Evolutionary conservation across 2,113 vertebrate genomes (phyloP), one percentile per base, ranked within the genome.

Genomic region (Actinemys pallida): DNA sequence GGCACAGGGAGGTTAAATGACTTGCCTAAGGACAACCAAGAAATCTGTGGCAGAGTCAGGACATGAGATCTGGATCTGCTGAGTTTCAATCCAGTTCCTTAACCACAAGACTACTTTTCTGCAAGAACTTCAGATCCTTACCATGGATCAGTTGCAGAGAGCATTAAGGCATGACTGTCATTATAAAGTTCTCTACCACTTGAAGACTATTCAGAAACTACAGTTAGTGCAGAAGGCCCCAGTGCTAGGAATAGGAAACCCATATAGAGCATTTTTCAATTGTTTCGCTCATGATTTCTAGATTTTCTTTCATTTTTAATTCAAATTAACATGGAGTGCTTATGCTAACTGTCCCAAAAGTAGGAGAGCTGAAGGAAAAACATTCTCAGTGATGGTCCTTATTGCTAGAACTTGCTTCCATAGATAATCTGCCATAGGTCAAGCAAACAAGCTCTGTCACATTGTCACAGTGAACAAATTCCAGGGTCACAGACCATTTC

Each of bases 321-420:
- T 79, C 12, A 53, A 45, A 47, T 35, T 65, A 56, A 20, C 8
- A 29, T 0, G 0, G 12, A 83, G 4, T 0, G 1, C 10, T 85
- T 75, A 35, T 10, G 11, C 35, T 65, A 42, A 62, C 10, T 24
- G 35, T 85, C 47, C 6, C 11, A 8, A 39, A 19, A 0, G 1
- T 2, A 81, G 39, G 47, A 94, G 82, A 90, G 17, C 9, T 45
- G 22, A 10, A 87, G 11, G 8, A 10, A 85, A 5, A 92, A 62
- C 4, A 1, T 4, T 8, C 57, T 47, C 27, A 11, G 0, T 22
- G 6, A 11, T 14, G 72, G 16, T 24, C 85, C 47, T 29, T 17
- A 54, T 16, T 1, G 19, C 14, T 52, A 85, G 52, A 86, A 31
- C 8, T 83, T 56, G 12, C 10, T 83, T 75, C 9, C 22, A 7